Evolutionary conservation across 2,797 vertebrate genomes (phyloP), one percentile per base, ranked within the genome.

Genomic region (Hydrocynus forskahlii): DNA sequence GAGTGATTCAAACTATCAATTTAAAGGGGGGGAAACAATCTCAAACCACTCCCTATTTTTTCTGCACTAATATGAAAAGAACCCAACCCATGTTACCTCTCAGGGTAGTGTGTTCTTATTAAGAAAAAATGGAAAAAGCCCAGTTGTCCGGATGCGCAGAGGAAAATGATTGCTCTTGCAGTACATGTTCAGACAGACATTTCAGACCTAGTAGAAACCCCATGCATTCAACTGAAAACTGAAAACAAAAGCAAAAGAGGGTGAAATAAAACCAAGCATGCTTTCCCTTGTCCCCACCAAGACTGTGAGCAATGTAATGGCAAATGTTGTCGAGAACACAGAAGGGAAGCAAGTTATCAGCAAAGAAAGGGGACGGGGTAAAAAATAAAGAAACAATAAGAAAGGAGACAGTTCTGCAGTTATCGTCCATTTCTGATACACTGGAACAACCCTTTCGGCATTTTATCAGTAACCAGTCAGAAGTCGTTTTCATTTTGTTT

Each of bases 231-330:
- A 76, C 38, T 74, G 57, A 67, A 70, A 78, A 72, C 73, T n/a
- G 55, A 63, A 13, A 62, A 75, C 45, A n/a, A 60, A 79, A 77
- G 1, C 13, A 62, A 54, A 50, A 76, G 45, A 16, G 29, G 38
- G 43, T 16, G 48, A 17, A 50, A 17, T 25, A 25, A 80, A 82
- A 57, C 85, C 64, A 38, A 74, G 74, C 70, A 64, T 78, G 81
- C 38, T 67, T 63, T 80, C 73, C 67, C 73, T 60, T 63, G 57
- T 75, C 60, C 71, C 78, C 66, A 84, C 81, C 86, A 64, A 85
- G 76, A 76, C 50, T 69, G 70, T 79, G 64, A 89, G 83, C 55
- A 84, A 77, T 78, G 64, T 80, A 82, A 87, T 67, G 68, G 83
- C 54, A 82, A 25, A 71, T 79, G 67, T 69, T 6, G 74, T 43